phyloP scores from a whole-genome alignment of 2,113 vertebrate species.

The Parus major region DNA sequence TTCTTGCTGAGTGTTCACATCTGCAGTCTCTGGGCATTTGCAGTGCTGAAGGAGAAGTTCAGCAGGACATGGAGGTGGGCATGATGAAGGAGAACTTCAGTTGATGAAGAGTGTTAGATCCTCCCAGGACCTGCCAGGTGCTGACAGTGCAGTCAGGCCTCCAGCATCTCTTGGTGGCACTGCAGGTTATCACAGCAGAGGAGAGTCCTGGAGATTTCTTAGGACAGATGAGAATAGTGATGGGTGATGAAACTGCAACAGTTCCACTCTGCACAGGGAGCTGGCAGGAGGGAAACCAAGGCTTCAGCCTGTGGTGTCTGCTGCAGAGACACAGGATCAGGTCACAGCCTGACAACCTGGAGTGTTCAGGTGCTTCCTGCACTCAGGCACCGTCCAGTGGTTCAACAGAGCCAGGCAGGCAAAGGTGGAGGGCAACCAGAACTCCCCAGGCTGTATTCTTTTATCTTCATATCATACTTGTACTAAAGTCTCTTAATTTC shows the following conservation, averaged over 20 bases:
- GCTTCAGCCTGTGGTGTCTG: background rate
- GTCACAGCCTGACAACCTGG: background rate
- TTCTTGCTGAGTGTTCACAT: conserved; percentile 22
- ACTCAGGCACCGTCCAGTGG: rapidly evolving
- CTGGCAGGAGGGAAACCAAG: background rate
- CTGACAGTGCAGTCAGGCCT: background rate
- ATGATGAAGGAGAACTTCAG: background rate
- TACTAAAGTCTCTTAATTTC: background rate
- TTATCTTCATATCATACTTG: background rate
- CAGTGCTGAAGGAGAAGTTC: background rate
- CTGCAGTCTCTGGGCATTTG: background rate
- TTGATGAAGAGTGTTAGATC: background rate
- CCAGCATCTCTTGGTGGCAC: background rate
- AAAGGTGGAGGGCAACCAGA: background rate
- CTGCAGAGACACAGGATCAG: background rate
- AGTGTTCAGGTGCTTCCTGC: background rate
- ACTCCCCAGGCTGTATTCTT: background rate
- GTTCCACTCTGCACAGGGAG: rapidly evolving
- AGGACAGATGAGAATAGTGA: background rate
- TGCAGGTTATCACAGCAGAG: background rate
- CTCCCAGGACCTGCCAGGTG: background rate
- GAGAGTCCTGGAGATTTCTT: background rate
- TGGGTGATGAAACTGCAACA: background rate
- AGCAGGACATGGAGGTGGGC: background rate
- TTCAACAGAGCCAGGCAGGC: background rate